phyloP scores from a whole-genome alignment of 2,888 invertebrate species.

The Actias luna region DNA sequence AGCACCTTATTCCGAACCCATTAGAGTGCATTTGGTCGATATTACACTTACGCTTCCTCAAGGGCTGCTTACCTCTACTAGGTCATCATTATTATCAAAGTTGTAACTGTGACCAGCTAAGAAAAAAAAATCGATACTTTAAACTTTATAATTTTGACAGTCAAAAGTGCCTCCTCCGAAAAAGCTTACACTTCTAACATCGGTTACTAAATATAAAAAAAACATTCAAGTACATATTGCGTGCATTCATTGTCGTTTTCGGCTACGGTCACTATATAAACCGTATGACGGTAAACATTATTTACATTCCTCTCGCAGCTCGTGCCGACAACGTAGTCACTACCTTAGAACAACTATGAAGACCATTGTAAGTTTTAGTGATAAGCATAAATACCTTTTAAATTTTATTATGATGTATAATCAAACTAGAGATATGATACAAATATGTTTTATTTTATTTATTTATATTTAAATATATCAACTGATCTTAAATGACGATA shows the following conservation, averaged over 20 bases:
- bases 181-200: slow-evolving; percentile 38
- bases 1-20: too few relatives aligned
- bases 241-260: slow-evolving; percentile 59
- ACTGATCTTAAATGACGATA: too few relatives aligned
- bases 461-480: too few relatives aligned
- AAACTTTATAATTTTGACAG: too few relatives aligned
- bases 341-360: slow-evolving; percentile 57
- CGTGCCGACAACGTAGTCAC: slow-evolving; percentile 40
- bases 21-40: too few relatives aligned
- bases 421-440: background rate
- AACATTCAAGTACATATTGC: slow-evolving; percentile 58
- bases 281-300: slow-evolving; percentile 32
- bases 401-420: background rate
- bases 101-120: too few relatives aligned
- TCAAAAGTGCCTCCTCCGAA: slow-evolving; percentile 41
- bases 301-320: slow-evolving; percentile 61
- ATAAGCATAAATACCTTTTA: background rate
- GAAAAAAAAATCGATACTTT: too few relatives aligned
- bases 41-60: too few relatives aligned
- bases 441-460: background rate
- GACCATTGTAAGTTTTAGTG: slow-evolving; percentile 61
- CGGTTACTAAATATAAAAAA: slow-evolving; percentile 35
- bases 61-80: too few relatives aligned
- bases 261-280: slow-evolving; percentile 61
- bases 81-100: too few relatives aligned